Percentiles rank a stretch among this genome's conserved stretches.
Evolutionary conservation across 1,140 invertebrate genomes (phyloP).

Genomic region (Ceratina australensis): DNA sequence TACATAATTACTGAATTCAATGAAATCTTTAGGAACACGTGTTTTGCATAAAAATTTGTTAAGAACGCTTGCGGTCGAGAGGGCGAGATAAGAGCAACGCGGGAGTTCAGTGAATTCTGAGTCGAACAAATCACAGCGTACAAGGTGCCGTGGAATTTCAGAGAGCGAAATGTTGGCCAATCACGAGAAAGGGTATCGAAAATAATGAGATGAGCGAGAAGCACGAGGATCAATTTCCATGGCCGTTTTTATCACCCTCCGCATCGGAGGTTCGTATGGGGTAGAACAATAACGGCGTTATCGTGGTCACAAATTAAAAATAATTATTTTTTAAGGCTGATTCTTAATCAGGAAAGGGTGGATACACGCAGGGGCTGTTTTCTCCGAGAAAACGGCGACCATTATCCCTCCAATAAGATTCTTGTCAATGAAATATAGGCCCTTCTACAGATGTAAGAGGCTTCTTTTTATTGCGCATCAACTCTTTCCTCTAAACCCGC

Average conservation of each 20-base stretch:
- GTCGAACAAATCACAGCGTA: not conserved
- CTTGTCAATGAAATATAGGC: conserved; percentile 80
- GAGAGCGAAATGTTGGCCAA: conserved; percentile 67
- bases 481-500: conserved; percentile 71
- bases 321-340: conserved; percentile 79
- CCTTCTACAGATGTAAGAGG: conserved; percentile 73
- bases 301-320: conserved; percentile 79
- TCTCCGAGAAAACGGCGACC: conserved; percentile 71
- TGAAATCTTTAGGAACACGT: not conserved
- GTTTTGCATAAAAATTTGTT: conserved; percentile 1
- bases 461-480: conserved; percentile 71
- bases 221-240: conserved; percentile 64
- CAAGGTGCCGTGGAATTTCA: conserved; percentile 16
- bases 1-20: conserved; percentile 6
- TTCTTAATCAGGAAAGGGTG: conserved; percentile 72
- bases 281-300: conserved; percentile 74
- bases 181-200: conserved; percentile 72
- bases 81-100: conserved; percentile 14
- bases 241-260: conserved; percentile 39
- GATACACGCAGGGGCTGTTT: conserved; percentile 46
- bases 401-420: conserved; percentile 78
- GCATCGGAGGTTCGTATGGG: conserved; percentile 16
- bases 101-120: not conserved
- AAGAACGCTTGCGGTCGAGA: not conserved
- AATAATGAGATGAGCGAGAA: conserved; percentile 75